phyloP scores from a whole-genome alignment of 2,888 invertebrate genomes.

The Drosophila helvetica region DNA sequence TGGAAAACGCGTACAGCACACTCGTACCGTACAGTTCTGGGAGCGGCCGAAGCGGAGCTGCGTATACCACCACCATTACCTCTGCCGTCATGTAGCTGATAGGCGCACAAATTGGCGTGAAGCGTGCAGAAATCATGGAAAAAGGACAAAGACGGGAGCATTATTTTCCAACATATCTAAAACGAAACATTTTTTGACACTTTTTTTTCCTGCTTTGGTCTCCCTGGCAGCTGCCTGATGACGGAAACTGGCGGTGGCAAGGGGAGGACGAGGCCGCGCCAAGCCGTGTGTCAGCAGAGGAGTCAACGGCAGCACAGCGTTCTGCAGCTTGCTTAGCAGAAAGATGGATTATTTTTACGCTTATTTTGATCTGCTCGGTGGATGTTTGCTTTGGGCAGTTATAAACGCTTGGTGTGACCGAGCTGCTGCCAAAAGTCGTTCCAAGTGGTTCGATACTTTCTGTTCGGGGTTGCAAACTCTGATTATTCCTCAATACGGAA shows the following conservation, averaged over 20 bases:
- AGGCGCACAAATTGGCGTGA: conserved; percentile 84
- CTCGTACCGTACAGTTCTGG: neutral
- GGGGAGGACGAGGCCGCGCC: conserved; percentile 31
- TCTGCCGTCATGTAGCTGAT: conserved; percentile 62
- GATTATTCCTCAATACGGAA: conserved; percentile 33
- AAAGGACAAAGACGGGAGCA: conserved; percentile 53
- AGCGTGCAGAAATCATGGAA: conserved; percentile 83
- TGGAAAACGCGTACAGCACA: conserved; percentile 11
- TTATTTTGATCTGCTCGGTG: conserved; percentile 82
- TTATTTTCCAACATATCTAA: conserved; percentile 77
- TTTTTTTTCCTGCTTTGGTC: conserved; percentile 45
- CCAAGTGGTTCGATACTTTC: neutral
- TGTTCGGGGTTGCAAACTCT: conserved; percentile 21
- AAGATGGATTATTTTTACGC: conserved; percentile 79
- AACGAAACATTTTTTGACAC: conserved; percentile 79
- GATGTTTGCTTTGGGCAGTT: conserved; percentile 81
- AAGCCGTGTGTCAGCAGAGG: conserved; percentile 23
- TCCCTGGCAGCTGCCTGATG: conserved; percentile 57
- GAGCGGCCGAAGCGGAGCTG: conserved; percentile 2
- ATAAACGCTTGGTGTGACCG: conserved; percentile 82
- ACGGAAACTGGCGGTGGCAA: conserved; percentile 13
- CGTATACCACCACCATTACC: conserved; percentile 15
- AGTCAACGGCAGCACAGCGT: conserved; percentile 9
- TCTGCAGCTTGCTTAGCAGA: conserved; percentile 72
- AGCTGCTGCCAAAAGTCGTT: conserved; percentile 34